These are phyloP conservation scores for Butorides virescens DNA, from an alignment of 2,113 vertebrate genomes.

Conservation along the genomic window DNA sequence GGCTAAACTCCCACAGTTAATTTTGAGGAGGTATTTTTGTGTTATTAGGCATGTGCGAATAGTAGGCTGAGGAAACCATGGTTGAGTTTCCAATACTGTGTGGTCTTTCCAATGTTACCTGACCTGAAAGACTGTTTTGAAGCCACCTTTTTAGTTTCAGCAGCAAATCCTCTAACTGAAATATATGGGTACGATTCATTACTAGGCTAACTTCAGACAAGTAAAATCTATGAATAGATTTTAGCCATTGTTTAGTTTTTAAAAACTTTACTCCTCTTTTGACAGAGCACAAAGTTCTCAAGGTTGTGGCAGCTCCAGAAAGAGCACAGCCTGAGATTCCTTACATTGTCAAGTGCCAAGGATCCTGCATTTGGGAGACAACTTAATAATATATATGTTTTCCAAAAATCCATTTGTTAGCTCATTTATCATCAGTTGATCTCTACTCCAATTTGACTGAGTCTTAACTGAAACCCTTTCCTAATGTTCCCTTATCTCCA, in stretches of 20 bases:
- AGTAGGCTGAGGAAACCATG: not conserved
- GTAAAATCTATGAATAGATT: not conserved
- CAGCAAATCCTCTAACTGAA: not conserved
- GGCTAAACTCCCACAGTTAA: not conserved
- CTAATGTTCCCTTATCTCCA: constrained; percentile 20
- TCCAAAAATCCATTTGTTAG: constrained; percentile 10
- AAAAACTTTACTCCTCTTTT: not conserved
- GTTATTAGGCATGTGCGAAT: not conserved
- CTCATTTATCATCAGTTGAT: not conserved
- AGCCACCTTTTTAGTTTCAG: not conserved
- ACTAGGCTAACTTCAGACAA: not conserved
- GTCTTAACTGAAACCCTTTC: not conserved
- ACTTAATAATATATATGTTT: not conserved
- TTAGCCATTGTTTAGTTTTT: not conserved
- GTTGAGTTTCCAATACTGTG: not conserved
- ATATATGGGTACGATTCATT: not conserved
- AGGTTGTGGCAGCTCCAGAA: not conserved
- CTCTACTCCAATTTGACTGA: not conserved
- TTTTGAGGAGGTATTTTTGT: not conserved
- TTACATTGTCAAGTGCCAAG: not conserved
- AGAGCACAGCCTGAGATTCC: not conserved
- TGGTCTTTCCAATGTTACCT: not conserved
- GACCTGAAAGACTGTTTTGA: not conserved
- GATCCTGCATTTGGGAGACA: not conserved
- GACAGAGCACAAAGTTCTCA: not conserved